A percentile compares a stretch with the other conserved stretches of the same genome.
phyloP scores from a whole-genome alignment of 1,140 invertebrate species.

The Trichoplusia ni region DNA sequence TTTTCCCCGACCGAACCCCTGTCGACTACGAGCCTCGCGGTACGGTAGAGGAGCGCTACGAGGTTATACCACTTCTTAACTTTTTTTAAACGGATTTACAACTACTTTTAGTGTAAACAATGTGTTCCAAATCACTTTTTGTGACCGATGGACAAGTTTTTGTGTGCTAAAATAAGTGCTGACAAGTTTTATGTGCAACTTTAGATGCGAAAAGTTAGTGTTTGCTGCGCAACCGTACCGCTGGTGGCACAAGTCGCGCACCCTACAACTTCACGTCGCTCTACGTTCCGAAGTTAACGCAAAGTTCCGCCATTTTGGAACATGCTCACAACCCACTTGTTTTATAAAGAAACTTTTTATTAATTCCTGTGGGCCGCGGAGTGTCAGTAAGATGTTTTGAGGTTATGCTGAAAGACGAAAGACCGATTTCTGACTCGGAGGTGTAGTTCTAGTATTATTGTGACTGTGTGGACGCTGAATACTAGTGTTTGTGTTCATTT shows the following conservation, averaged over 20 bases:
- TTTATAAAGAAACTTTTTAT: slow-evolving; percentile 84
- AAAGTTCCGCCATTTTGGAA: slow-evolving; percentile 83
- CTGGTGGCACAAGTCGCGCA: slow-evolving; percentile 66
- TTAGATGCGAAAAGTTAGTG: slow-evolving; percentile 75
- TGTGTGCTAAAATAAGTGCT: slow-evolving; percentile 50
- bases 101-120: slow-evolving; percentile 52
- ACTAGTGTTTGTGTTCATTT: slow-evolving; percentile 70
- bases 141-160: slow-evolving; percentile 53
- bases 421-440: slow-evolving; percentile 64
- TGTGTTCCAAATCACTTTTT: slow-evolving; percentile 50
- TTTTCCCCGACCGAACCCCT: slow-evolving; percentile 81
- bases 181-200: slow-evolving; percentile 67
- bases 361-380: slow-evolving; percentile 82
- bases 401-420: slow-evolving; percentile 75
- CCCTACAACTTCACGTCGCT: slow-evolving; percentile 80
- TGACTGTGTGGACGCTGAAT: slow-evolving; percentile 43
- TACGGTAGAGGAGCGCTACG: slow-evolving; percentile 56
- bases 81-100: slow-evolving; percentile 48
- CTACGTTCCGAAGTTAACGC: slow-evolving; percentile 82
- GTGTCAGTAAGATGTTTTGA: slow-evolving; percentile 81
- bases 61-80: slow-evolving; percentile 57
- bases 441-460: slow-evolving; percentile 52
- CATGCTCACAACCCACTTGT: slow-evolving; percentile 83
- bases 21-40: slow-evolving; percentile 75
- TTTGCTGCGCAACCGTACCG: slow-evolving; percentile 66